Conservation (phyloP, 2,888 invertebrate genomes). For the Galeruca laticollis region DNA sequence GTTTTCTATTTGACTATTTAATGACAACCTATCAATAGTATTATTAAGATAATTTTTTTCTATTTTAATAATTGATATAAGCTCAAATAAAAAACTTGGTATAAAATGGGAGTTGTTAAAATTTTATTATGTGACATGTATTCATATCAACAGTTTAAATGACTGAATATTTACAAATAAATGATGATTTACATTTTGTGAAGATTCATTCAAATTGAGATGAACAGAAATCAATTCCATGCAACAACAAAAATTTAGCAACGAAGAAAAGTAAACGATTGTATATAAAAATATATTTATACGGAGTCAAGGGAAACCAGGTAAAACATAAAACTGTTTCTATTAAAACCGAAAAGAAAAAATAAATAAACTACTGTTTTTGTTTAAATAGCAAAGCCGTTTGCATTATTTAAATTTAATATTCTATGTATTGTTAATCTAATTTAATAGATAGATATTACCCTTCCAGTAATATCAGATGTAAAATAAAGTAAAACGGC, state of each 20-base stretch:
- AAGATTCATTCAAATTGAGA: conserved; percentile 13
- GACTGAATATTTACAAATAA: conserved; percentile 42
- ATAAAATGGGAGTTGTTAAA: conserved; percentile 41
- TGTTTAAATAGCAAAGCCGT: conserved; percentile 45
- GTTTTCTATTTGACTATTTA: too few species aligned
- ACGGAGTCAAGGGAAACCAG: conserved; percentile 43
- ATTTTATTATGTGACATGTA: conserved; percentile 43
- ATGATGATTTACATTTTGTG: conserved; percentile 11
- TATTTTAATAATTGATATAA: too few species aligned
- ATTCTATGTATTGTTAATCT: conserved; percentile 33
- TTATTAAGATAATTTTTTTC: too few species aligned
- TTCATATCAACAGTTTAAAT: conserved; percentile 39
- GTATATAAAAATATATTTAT: conserved; percentile 50
- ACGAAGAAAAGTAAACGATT: conserved; percentile 40
- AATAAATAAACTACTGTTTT: conserved; percentile 45
- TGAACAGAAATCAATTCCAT: conserved; percentile 20
- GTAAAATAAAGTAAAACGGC: conserved; percentile 50
- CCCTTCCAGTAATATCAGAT: conserved; percentile 40
- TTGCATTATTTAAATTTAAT: conserved; percentile 43
- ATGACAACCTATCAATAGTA: too few species aligned
- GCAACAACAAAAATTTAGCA: conserved; percentile 9
- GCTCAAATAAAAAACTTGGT: conserved; percentile 23
- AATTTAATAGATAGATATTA: conserved; percentile 43
- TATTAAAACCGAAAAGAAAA: conserved; percentile 42
- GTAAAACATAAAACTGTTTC: conserved; percentile 45